Evolutionary conservation across 2,797 vertebrate species (phyloP).

Genomic region (Gymnothorax javanicus): DNA sequence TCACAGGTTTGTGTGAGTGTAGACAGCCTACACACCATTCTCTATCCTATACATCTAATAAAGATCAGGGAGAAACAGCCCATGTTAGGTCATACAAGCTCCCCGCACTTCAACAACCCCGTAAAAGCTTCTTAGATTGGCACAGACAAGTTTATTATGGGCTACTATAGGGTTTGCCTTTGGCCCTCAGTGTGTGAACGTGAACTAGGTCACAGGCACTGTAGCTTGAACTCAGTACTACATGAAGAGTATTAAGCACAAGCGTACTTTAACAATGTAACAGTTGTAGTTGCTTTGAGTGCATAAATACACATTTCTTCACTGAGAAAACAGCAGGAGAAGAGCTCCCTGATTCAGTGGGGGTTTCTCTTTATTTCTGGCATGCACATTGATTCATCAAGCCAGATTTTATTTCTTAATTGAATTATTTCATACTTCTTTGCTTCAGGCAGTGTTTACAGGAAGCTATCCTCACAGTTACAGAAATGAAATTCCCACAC

Average conservation of each 20-base stretch:
- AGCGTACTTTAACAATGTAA: not conserved
- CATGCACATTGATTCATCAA: not conserved
- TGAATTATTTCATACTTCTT: conserved; percentile 1
- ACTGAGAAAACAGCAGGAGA: not conserved
- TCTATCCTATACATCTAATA: not conserved
- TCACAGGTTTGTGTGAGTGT: not conserved
- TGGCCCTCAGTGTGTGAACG: not conserved
- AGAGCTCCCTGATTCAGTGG: not conserved
- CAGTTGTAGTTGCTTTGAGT: not conserved
- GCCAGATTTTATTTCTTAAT: conserved; percentile 1
- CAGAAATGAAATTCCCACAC: not conserved
- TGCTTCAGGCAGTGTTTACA: not conserved
- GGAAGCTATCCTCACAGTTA: not conserved
- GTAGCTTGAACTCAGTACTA: not conserved
- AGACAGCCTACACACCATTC: not conserved
- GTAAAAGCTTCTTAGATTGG: not conserved
- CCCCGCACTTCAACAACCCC: not conserved
- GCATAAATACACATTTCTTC: not conserved
- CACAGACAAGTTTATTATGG: not conserved
- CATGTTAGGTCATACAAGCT: not conserved
- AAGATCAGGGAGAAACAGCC: not conserved
- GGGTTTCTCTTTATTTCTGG: conserved; percentile 12
- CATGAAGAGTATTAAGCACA: not conserved
- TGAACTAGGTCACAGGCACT: not conserved
- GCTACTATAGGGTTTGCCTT: not conserved